Conservation (phyloP, 2,797 vertebrate genomes). For the Muscicapa comitata region DNA sequence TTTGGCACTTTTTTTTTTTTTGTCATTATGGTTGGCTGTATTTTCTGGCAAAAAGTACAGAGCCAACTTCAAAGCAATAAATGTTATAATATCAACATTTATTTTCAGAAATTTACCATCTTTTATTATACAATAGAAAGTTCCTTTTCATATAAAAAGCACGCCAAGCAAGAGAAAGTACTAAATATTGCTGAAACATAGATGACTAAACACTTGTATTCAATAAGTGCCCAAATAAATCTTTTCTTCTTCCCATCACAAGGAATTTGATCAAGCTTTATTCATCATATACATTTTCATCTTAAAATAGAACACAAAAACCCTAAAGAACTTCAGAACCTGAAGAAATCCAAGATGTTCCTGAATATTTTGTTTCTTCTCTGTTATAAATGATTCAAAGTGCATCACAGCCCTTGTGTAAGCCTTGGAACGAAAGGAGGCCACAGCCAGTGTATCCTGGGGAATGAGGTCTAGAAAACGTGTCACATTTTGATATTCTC, state of each 20-base stretch:
- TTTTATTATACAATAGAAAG: not conserved
- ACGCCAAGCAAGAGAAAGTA: not conserved
- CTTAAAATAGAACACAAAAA: not conserved
- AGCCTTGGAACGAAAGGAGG: constrained; percentile 93
- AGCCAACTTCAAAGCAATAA: not conserved
- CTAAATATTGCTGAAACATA: not conserved
- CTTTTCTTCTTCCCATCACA: not conserved
- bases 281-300: not conserved
- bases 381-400: constrained; percentile 92
- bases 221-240: not conserved
- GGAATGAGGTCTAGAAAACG: constrained; percentile 93
- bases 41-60: not conserved
- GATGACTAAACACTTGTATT: not conserved
- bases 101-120: not conserved
- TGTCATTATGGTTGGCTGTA: not conserved
- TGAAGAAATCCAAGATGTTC: constrained; percentile 97
- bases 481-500: constrained; percentile 88
- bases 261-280: not conserved
- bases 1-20: not conserved
- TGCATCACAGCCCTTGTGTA: constrained; percentile 98
- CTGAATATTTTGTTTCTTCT: constrained; percentile 94
- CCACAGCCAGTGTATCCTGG: constrained; percentile 91
- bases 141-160: not conserved
- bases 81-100: not conserved
- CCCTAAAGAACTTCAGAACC: constrained; percentile 69